These are phyloP conservation scores for Penaeus vannamei DNA, from an alignment of 1,140 invertebrate species.

Conservation along the genomic window DNA sequence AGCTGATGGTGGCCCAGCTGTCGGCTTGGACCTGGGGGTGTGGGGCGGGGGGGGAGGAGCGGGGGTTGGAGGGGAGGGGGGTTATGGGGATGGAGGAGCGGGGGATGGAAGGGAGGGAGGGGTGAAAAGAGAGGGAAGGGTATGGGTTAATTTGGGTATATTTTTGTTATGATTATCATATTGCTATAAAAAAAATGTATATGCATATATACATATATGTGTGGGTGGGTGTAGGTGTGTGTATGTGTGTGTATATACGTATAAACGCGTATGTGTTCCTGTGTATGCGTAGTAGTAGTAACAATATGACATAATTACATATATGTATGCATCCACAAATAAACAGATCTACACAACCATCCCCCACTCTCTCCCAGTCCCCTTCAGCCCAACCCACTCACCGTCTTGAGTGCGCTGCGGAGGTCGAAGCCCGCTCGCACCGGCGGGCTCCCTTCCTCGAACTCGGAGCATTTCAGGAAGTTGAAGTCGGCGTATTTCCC, in stretches of 20 bases:
- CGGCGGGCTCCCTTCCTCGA: conserved; percentile 71
- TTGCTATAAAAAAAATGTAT: background rate
- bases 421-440: conserved; percentile 66
- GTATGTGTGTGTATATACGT: background rate
- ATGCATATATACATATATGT: background rate
- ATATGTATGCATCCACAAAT: background rate
- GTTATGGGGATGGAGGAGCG: too few species aligned
- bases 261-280: background rate
- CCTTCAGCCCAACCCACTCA: background rate
- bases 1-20: conserved; percentile 77
- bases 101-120: too few species aligned
- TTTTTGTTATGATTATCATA: too few species aligned
- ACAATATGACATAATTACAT: background rate
- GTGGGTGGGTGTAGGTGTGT: background rate
- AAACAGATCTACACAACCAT: too few species aligned
- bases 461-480: conserved; percentile 71
- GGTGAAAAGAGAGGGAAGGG: too few species aligned
- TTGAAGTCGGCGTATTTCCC: conserved; percentile 59
- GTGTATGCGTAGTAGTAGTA: background rate
- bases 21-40: background rate
- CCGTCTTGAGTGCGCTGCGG: conserved; percentile 42
- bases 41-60: too few species aligned
- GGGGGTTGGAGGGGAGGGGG: too few species aligned
- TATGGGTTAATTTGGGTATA: too few species aligned
- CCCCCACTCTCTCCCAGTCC: background rate